Evolutionary conservation across 1,140 invertebrate species (phyloP).

Genomic region (Popillia japonica): DNA sequence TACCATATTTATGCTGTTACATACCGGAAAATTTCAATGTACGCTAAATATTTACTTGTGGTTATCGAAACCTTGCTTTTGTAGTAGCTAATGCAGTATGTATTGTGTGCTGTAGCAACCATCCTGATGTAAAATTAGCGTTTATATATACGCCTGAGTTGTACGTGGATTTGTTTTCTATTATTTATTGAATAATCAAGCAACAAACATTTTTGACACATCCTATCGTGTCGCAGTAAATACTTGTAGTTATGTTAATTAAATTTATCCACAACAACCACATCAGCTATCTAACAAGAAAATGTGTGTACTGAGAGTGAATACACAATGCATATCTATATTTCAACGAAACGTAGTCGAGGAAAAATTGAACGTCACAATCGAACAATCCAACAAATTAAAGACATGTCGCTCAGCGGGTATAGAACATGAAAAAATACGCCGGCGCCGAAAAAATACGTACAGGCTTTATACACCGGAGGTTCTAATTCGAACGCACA

Average conservation of each 20-base stretch:
- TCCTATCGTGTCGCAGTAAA: neutral
- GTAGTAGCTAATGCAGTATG: too few relatives aligned
- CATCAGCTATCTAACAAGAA: neutral
- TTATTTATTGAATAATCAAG: too few relatives aligned
- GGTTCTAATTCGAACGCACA: conserved; percentile 15
- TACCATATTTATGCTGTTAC: too few relatives aligned
- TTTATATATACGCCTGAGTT: too few relatives aligned
- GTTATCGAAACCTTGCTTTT: too few relatives aligned
- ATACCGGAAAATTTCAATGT: too few relatives aligned
- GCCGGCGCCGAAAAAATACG: conserved; percentile 7
- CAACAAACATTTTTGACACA: too few relatives aligned
- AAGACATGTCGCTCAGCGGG: conserved; percentile 22
- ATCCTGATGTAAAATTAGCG: too few relatives aligned
- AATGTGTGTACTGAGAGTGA: neutral
- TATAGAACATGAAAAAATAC: conserved; percentile 12
- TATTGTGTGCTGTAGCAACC: too few relatives aligned
- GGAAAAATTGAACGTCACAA: conserved; percentile 11
- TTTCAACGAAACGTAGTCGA: neutral
- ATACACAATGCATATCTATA: neutral
- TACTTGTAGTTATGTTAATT: neutral
- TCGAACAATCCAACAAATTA: conserved; percentile 20
- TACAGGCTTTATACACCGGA: neutral
- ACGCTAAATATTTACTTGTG: too few relatives aligned
- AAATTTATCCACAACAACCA: neutral
- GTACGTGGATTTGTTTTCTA: too few relatives aligned